phyloP scores from a whole-genome alignment of 2,797 vertebrate genomes.

The Xenopus petersii region DNA sequence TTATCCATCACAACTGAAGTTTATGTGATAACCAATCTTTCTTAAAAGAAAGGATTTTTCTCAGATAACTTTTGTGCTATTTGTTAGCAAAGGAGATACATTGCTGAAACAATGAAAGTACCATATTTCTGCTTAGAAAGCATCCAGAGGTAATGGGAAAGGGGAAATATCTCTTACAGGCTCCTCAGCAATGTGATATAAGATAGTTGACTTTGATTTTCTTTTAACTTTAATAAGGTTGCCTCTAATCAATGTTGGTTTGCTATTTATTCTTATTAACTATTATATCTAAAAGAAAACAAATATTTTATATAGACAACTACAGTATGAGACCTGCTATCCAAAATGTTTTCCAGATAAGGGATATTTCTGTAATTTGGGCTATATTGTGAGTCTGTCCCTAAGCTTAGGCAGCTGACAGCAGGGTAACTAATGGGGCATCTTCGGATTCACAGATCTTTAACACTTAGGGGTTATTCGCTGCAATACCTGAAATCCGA shows the following conservation, averaged over 20 bases:
- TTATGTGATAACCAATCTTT: constrained; percentile 49
- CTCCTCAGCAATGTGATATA: neutral
- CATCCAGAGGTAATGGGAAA: constrained; percentile 41
- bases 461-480: too few species aligned
- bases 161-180: constrained; percentile 15
- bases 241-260: neutral
- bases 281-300: too few species aligned
- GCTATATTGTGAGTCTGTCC: too few species aligned
- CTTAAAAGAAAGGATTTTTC: constrained; percentile 30
- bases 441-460: too few species aligned
- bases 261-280: neutral
- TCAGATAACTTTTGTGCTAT: constrained; percentile 42
- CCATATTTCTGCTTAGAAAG: constrained; percentile 41
- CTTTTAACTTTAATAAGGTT: neutral
- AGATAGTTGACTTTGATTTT: neutral
- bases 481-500: too few species aligned
- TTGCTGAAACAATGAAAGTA: constrained; percentile 29
- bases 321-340: too few species aligned
- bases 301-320: too few species aligned
- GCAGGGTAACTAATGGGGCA: too few species aligned
- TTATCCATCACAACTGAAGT: constrained; percentile 49
- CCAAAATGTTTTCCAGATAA: too few species aligned
- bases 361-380: too few species aligned
- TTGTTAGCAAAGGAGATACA: constrained; percentile 38
- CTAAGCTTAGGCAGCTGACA: too few species aligned